Evolutionary conservation across 2,888 invertebrate species (phyloP).

Genomic region (Athetis lepigone): DNA sequence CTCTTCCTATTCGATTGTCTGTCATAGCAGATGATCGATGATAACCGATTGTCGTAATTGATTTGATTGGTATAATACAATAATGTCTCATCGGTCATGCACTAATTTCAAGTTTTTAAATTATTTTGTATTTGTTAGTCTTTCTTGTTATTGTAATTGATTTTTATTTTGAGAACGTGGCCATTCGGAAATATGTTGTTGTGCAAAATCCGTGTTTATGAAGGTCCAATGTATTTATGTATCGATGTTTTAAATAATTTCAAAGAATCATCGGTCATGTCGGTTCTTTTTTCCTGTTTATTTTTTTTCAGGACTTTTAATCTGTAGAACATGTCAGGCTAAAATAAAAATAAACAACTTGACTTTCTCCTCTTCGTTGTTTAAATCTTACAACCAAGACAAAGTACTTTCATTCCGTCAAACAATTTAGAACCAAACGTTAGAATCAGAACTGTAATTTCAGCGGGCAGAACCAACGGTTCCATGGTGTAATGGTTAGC

Average conservation of each 20-base stretch:
- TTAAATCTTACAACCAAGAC: background rate
- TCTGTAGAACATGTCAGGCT: too few species aligned
- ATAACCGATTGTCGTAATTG: conserved; percentile 66
- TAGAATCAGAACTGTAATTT: conserved; percentile 9
- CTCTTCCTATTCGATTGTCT: conserved; percentile 71
- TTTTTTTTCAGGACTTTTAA: too few species aligned
- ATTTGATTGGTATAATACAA: conserved; percentile 57
- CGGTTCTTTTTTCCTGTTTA: too few species aligned
- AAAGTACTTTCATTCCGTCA: background rate
- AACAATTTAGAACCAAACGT: accelerated
- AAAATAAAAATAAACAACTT: too few species aligned
- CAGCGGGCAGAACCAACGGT: conserved; percentile 73
- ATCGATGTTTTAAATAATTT: too few species aligned
- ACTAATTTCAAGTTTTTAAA: conserved; percentile 28
- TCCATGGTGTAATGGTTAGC: conserved; percentile 95
- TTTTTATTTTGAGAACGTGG: too few species aligned
- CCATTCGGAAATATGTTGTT: too few species aligned
- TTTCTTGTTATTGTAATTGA: too few species aligned
- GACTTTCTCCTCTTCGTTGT: too few species aligned
- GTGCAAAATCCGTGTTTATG: too few species aligned
- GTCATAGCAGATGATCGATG: conserved; percentile 80
- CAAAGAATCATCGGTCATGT: too few species aligned
- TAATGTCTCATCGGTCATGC: conserved; percentile 44
- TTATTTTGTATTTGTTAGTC: conserved; percentile 1
- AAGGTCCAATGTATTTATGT: too few species aligned